Conservation (phyloP, 2,888 invertebrate species). For the Gasteruption jaculator region DNA sequence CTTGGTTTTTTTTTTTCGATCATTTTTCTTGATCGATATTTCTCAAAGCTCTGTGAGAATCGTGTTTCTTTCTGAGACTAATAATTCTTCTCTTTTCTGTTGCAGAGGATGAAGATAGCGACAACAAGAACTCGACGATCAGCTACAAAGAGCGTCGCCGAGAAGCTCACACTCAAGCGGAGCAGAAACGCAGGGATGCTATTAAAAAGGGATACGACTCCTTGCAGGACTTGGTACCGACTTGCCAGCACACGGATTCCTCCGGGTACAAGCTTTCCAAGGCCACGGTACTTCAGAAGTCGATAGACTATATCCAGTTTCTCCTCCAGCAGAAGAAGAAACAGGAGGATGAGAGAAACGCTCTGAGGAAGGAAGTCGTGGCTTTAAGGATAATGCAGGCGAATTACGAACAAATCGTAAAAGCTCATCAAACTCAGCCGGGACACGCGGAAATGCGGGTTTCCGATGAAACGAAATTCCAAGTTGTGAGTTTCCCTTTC, state of each 20-base stretch:
- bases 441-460: slow-evolving; percentile 84
- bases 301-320: slow-evolving; percentile 90
- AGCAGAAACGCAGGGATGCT: slow-evolving; percentile 93
- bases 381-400: slow-evolving; percentile 84
- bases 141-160: slow-evolving; percentile 91
- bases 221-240: slow-evolving; percentile 87
- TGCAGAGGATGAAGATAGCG: slow-evolving; percentile 63
- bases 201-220: slow-evolving; percentile 97
- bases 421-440: slow-evolving; percentile 89
- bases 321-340: slow-evolving; percentile 87
- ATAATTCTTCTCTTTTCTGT: too few relatives aligned
- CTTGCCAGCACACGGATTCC: slow-evolving; percentile 88
- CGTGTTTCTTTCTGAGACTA: too few relatives aligned
- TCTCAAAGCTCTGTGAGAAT: too few relatives aligned
- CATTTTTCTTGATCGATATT: background rate
- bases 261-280: slow-evolving; percentile 94
- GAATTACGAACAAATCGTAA: slow-evolving; percentile 94
- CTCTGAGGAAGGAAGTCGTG: slow-evolving; percentile 84
- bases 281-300: slow-evolving; percentile 91
- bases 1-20: background rate
- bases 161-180: slow-evolving; percentile 94
- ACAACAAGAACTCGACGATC: slow-evolving; percentile 60
- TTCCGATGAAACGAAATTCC: slow-evolving; percentile 93
- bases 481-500: slow-evolving; percentile 86
- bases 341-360: slow-evolving; percentile 91